phyloP scores from a whole-genome alignment of 2,113 vertebrate species.

The Chaetorhynchus papuensis region DNA sequence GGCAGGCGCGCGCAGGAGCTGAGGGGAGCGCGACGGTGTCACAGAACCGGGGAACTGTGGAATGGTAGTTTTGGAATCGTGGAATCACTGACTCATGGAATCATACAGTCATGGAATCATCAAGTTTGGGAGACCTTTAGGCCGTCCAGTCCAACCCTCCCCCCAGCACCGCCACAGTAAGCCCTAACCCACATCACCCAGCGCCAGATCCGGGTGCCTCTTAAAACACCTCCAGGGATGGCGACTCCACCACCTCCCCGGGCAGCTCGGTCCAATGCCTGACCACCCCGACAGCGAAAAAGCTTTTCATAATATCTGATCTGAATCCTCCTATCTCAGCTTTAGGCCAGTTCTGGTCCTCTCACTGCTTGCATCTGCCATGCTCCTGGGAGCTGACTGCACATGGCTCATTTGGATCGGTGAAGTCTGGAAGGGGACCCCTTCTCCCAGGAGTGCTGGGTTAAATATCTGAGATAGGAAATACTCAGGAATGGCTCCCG shows the following conservation, averaged over 20 bases:
- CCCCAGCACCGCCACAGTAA: not conserved
- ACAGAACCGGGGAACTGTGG: rapidly evolving
- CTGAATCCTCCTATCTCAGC: not conserved
- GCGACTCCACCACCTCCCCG: not conserved
- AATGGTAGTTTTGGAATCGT: rapidly evolving
- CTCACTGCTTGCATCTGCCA: not conserved
- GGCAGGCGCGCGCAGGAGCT: not conserved
- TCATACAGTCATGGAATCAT: rapidly evolving
- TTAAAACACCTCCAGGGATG: rapidly evolving
- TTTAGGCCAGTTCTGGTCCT: not conserved
- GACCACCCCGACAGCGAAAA: not conserved
- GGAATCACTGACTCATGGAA: rapidly evolving
- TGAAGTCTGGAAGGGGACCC: rapidly evolving
- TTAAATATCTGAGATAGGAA: not conserved
- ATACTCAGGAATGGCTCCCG: rapidly evolving
- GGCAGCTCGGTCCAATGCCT: not conserved
- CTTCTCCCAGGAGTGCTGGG: not conserved
- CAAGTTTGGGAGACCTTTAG: rapidly evolving
- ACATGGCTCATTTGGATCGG: rapidly evolving
- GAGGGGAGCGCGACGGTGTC: not conserved
- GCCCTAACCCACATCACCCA: not conserved
- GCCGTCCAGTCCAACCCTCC: too few species aligned
- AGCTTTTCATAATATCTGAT: rapidly evolving
- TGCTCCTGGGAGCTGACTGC: rapidly evolving
- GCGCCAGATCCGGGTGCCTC: not conserved